Evolutionary conservation across 2,888 invertebrate genomes (phyloP).

Genomic region (Plemyria rubiginata): DNA sequence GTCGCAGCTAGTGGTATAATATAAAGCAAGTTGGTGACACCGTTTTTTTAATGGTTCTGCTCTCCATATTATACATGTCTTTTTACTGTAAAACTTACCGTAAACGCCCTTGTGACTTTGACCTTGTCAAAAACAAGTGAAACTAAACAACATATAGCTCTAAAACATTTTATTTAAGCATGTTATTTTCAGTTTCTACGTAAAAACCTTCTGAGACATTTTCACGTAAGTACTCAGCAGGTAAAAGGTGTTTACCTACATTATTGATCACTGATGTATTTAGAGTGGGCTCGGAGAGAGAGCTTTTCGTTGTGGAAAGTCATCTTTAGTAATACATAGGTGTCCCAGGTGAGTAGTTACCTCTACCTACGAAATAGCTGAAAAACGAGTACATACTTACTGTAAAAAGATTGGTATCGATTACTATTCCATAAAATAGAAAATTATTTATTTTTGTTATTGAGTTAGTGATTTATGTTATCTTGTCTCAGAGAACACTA

Average conservation of each 20-base stretch:
- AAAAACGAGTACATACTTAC: too few relatives aligned
- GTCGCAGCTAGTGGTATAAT: too few relatives aligned
- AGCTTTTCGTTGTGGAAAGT: constrained; percentile 35
- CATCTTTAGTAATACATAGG: constrained; percentile 32
- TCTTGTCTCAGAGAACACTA: too few relatives aligned
- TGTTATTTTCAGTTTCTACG: neutral
- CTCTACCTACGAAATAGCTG: too few relatives aligned
- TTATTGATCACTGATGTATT: constrained; percentile 36
- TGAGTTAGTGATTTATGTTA: too few relatives aligned
- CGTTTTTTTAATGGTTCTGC: too few relatives aligned
- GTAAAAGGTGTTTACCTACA: constrained; percentile 16
- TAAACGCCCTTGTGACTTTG: neutral
- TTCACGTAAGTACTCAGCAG: neutral
- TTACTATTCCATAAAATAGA: too few relatives aligned
- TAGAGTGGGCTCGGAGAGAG: constrained; percentile 30
- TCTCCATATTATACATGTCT: neutral
- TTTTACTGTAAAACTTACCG: neutral
- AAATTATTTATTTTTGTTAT: too few relatives aligned
- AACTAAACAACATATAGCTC: neutral
- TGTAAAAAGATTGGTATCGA: too few relatives aligned
- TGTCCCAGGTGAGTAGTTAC: constrained; percentile 11
- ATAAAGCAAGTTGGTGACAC: too few relatives aligned
- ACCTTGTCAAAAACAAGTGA: neutral
- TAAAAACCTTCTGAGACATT: constrained; percentile 8
- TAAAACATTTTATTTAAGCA: neutral